phyloP scores from a whole-genome alignment of 2,113 vertebrate species.

The Conger conger region DNA sequence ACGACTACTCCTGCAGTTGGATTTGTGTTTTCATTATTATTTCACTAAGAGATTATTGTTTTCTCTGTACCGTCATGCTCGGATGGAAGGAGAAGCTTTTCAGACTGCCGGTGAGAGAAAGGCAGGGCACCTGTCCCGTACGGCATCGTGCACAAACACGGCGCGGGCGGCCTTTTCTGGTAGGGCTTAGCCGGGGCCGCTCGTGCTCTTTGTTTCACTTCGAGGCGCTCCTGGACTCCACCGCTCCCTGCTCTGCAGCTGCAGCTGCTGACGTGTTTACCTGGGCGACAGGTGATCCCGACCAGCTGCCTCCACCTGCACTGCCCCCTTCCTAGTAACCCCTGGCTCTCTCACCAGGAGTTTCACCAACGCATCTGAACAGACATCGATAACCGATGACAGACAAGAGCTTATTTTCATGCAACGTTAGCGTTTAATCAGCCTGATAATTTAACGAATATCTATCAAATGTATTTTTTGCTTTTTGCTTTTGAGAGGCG shows the following conservation, averaged over 20 bases:
- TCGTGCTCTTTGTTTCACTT: slow-evolving; percentile 21
- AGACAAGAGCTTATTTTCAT: neutral
- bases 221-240: neutral
- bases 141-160: slow-evolving; percentile 10
- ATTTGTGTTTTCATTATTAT: neutral
- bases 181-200: neutral
- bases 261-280: slow-evolving; percentile 35
- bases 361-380: neutral
- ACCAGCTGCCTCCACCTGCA: slow-evolving; percentile 23
- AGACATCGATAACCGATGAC: neutral
- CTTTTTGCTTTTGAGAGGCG: no score
- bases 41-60: neutral
- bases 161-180: neutral
- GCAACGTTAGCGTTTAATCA: neutral
- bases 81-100: neutral
- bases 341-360: neutral
- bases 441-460: no score
- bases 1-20: neutral
- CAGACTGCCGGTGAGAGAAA: neutral
- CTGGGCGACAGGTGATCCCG: slow-evolving; percentile 37
- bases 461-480: no score
- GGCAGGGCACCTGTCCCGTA: neutral
- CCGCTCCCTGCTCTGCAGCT: neutral
- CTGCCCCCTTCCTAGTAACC: neutral
- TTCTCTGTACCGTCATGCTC: neutral